Evolutionary conservation across 2,113 vertebrate genomes (phyloP).

Genomic region (Oncorhynchus kisutch): DNA sequence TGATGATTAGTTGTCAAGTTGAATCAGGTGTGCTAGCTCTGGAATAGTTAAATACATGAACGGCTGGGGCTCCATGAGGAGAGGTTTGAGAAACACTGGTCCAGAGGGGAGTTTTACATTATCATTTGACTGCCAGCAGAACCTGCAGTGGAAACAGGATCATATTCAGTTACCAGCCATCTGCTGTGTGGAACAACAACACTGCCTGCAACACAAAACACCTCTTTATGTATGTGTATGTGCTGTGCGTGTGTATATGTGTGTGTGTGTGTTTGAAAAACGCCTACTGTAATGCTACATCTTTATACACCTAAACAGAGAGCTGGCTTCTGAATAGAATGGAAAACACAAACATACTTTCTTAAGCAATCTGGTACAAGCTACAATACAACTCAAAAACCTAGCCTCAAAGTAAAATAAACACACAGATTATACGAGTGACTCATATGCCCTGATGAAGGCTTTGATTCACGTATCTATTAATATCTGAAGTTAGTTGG

Average conservation of each 20-base stretch:
- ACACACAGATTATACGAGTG: background rate
- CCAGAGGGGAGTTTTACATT: slow-evolving; percentile 45
- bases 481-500: background rate
- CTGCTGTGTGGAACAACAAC: slow-evolving; percentile 55
- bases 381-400: no score
- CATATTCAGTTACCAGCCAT: slow-evolving; percentile 62
- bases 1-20: no score
- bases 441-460: background rate
- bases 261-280: background rate
- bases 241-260: no score
- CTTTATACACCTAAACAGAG: no score
- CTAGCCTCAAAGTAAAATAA: background rate
- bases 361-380: no score
- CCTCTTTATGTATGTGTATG: background rate
- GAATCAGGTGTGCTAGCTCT: no score
- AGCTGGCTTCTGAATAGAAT: no score
- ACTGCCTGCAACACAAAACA: slow-evolving; percentile 49
- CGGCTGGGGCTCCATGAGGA: no score
- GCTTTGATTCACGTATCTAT: background rate
- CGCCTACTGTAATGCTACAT: no score
- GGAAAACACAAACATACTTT: no score
- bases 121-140: slow-evolving; percentile 52
- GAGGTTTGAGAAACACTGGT: no score
- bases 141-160: slow-evolving; percentile 60
- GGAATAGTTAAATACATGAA: no score